Evolutionary conservation across 1,140 invertebrate species (phyloP).

Genomic region (Chrysomallon squamiferum): DNA sequence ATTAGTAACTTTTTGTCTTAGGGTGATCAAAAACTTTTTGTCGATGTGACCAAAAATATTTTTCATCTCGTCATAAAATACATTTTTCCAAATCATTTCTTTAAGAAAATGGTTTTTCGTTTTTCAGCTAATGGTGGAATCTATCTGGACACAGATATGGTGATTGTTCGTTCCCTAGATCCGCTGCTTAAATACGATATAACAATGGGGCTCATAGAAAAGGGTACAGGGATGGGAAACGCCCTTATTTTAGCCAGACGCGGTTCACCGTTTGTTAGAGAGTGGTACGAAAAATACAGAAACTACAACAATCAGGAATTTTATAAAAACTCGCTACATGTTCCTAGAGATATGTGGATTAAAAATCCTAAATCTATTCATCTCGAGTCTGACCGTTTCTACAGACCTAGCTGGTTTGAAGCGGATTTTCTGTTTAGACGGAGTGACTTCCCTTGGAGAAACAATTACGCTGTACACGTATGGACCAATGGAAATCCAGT

Average conservation of each 20-base stretch:
- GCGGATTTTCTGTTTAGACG: conserved; percentile 22
- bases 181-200: conserved; percentile 16
- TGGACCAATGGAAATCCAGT: conserved; percentile 28
- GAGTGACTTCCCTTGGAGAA: conserved; percentile 20
- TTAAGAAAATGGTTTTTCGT: background rate
- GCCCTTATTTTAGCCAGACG: conserved; percentile 22
- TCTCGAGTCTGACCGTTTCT: conserved; percentile 19
- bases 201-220: conserved; percentile 23
- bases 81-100: too few relatives aligned
- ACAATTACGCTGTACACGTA: conserved; percentile 26
- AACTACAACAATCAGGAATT: conserved; percentile 17
- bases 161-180: conserved; percentile 8
- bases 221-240: conserved; percentile 31
- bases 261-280: conserved; percentile 16
- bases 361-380: conserved; percentile 15
- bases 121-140: conserved; percentile 19
- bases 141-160: conserved; percentile 25
- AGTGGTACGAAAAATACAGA: conserved; percentile 26
- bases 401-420: conserved; percentile 30
- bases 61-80: background rate
- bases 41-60: background rate
- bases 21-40: background rate
- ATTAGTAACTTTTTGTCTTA: background rate
- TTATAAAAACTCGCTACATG: conserved; percentile 25
- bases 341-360: conserved; percentile 27